Percentiles rank a stretch among this genome's conserved stretches.
These are phyloP conservation scores for Phainopepla nitens DNA, from an alignment of 2,113 vertebrate species.

Conservation along the genomic window DNA sequence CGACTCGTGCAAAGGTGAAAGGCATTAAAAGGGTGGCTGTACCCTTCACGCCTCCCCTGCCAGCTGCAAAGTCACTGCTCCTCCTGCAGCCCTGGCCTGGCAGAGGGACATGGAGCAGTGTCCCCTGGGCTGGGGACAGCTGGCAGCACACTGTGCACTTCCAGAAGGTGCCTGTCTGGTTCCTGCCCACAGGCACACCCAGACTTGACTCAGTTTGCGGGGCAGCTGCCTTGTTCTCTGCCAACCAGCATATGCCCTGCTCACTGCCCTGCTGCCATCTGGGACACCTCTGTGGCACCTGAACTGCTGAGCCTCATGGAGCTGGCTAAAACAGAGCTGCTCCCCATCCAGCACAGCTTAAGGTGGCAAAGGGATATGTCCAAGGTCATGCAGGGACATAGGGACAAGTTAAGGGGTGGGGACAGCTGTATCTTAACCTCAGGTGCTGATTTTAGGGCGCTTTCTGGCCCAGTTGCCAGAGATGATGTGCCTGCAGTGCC, in stretches of 20 bases:
- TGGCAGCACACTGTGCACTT: background rate
- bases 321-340: background rate
- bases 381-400: background rate
- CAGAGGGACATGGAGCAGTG: rapidly evolving
- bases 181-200: background rate
- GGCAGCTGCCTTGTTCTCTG: background rate
- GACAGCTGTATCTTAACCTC: background rate
- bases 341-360: background rate
- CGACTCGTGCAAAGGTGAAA: slow-evolving; percentile 67
- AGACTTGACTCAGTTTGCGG: background rate
- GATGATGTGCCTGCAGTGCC: rapidly evolving
- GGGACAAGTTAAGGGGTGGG: background rate
- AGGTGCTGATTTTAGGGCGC: background rate
- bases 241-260: rapidly evolving
- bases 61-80: slow-evolving; percentile 74
- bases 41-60: slow-evolving; percentile 61
- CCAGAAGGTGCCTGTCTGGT: background rate
- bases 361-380: background rate
- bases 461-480: background rate
- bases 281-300: background rate
- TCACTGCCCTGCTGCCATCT: background rate
- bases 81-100: background rate
- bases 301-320: rapidly evolving
- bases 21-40: slow-evolving; percentile 55
- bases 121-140: slow-evolving; percentile 39